These are phyloP conservation scores for Antennarius striatus DNA, from an alignment of 2,113 vertebrate species.

Conservation along the genomic window DNA sequence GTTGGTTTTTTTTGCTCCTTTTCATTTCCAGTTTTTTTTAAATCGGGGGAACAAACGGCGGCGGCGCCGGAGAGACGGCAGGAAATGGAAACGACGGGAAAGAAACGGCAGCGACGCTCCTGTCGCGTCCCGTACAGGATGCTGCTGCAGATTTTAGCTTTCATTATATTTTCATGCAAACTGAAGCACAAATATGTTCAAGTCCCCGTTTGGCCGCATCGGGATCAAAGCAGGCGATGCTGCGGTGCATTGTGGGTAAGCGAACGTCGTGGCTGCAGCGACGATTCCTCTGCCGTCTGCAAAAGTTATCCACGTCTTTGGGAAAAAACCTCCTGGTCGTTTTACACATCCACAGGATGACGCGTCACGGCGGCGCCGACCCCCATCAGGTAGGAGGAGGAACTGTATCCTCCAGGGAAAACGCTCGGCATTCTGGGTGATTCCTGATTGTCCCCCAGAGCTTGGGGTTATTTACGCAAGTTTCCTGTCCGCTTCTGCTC, in stretches of 20 bases:
- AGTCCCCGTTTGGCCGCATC: no score
- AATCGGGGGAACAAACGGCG: constrained; percentile 45
- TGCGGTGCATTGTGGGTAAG: not conserved
- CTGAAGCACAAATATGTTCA: no score
- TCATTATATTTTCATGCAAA: no score
- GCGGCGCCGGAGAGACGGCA: constrained; percentile 40
- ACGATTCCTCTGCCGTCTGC: no score
- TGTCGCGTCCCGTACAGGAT: no score
- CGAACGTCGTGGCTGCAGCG: no score
- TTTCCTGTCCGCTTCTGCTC: constrained; percentile 48
- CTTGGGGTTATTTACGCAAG: constrained; percentile 66
- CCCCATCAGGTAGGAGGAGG: constrained; percentile 11
- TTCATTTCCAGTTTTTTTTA: constrained; percentile 58
- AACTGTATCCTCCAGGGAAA: constrained; percentile 39
- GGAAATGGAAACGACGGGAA: constrained; percentile 26
- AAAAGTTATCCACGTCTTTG: no score
- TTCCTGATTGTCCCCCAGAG: constrained; percentile 58
- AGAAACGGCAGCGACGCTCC: no score
- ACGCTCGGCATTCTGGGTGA: constrained; percentile 56
- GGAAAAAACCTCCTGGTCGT: no score
- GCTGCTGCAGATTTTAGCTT: no score
- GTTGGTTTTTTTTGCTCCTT: constrained; percentile 24
- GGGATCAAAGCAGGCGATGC: not conserved
- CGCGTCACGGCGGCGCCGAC: constrained; percentile 13
- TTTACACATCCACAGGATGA: constrained; percentile 1